Conservation (phyloP, 2,888 invertebrate genomes). For the Muscina levida region DNA sequence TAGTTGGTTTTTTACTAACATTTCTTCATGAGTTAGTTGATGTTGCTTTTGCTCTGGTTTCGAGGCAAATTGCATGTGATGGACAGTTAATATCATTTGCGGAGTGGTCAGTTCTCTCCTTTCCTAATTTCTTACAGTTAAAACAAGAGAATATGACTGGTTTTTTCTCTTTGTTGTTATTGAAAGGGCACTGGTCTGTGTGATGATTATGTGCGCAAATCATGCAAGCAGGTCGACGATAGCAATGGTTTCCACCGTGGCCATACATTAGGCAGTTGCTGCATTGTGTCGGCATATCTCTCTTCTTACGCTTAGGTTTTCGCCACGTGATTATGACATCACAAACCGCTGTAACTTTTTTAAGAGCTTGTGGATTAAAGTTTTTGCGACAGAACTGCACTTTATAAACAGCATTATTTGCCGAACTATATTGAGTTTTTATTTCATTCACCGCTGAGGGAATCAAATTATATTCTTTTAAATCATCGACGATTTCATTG, state of each 20-base stretch:
- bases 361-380: slow-evolving; percentile 7
- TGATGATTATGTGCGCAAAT: slow-evolving; percentile 13
- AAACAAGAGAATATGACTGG: neutral
- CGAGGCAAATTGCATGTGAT: neutral
- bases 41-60: neutral
- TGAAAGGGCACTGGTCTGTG: neutral
- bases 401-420: slow-evolving; percentile 12
- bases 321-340: neutral
- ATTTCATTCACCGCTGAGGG: slow-evolving; percentile 5
- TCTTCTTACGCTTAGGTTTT: neutral
- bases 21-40: neutral
- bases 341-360: neutral
- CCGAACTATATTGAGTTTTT: neutral
- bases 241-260: neutral
- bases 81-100: slow-evolving; percentile 5
- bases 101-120: too few species aligned
- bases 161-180: neutral
- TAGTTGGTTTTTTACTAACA: too few species aligned
- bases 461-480: slow-evolving; percentile 2
- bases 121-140: too few species aligned
- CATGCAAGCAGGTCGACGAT: slow-evolving; percentile 11
- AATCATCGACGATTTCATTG: neutral
- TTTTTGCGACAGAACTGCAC: slow-evolving; percentile 2
- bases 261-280: neutral
- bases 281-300: neutral